These are phyloP conservation scores for Melieria omissa DNA, from an alignment of 2,888 invertebrate genomes.

Conservation along the genomic window DNA sequence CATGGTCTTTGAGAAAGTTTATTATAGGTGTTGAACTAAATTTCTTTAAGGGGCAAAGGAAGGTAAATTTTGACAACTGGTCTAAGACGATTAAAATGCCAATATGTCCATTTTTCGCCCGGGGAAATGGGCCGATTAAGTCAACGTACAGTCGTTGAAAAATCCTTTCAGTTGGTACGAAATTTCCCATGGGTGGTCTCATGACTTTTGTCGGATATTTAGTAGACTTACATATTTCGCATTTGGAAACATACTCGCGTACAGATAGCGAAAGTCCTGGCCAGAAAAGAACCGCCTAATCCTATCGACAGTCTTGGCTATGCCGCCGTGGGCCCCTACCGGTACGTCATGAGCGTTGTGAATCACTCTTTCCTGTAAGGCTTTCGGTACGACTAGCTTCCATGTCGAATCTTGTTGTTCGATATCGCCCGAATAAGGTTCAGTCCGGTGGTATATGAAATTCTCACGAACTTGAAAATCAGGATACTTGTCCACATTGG, in stretches of 20 bases:
- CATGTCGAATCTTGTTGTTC: constrained; percentile 29
- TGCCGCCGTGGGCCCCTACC: constrained; percentile 32
- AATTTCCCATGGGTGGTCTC: no score
- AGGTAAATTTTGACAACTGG: no score
- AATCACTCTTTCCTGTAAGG: constrained; percentile 13
- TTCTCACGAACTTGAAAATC: neutral
- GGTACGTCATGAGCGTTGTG: constrained; percentile 30
- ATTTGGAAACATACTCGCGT: constrained; percentile 14
- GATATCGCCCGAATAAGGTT: constrained; percentile 15
- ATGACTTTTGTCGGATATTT: constrained; percentile 24
- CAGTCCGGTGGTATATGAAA: neutral
- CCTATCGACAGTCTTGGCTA: constrained; percentile 18
- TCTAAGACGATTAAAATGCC: no score
- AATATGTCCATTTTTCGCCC: no score
- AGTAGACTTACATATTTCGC: constrained; percentile 24
- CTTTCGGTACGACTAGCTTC: constrained; percentile 33
- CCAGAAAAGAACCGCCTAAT: constrained; percentile 19
- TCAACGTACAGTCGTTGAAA: no score
- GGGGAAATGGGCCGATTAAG: no score
- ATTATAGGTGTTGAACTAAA: no score
- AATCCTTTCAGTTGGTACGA: no score
- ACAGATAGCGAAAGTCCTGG: constrained; percentile 21
- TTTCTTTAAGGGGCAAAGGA: no score
- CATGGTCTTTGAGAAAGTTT: no score
- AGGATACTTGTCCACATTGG: constrained; percentile 13